Evolutionary conservation across 2,888 invertebrate genomes (phyloP).

Genomic region (Spisula solida): DNA sequence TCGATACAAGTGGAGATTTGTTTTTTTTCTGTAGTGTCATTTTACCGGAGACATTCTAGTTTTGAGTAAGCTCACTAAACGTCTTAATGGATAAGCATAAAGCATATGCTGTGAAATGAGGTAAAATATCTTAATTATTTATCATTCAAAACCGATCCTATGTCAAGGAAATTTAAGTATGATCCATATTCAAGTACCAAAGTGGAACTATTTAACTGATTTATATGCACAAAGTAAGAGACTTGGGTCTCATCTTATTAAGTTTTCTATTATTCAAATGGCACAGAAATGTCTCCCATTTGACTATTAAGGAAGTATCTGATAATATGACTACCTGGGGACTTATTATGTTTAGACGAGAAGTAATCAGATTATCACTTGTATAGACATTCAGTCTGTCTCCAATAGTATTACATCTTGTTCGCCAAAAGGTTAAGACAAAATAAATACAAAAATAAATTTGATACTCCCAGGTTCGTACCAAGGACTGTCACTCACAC

Average conservation of each 20-base stretch:
- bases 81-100: conserved; percentile 24
- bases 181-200: background rate
- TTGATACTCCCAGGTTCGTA: no score
- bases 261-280: conserved; percentile 28
- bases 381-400: conserved; percentile 3
- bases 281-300: conserved; percentile 7
- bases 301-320: conserved; percentile 3
- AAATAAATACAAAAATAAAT: conserved; percentile 9
- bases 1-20: conserved; percentile 19
- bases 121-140: conserved; percentile 27
- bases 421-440: background rate
- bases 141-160: conserved; percentile 14
- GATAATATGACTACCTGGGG: conserved; percentile 19
- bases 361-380: conserved; percentile 6
- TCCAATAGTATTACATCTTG: background rate
- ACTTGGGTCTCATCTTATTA: background rate
- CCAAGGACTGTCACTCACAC: no score
- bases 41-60: conserved; percentile 16
- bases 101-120: background rate
- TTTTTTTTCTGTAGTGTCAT: conserved; percentile 26
- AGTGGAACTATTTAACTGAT: conserved; percentile 10
- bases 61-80: background rate
- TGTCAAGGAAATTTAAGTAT: conserved; percentile 18
- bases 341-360: background rate
- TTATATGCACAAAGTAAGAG: background rate